Evolutionary conservation across 2,888 invertebrate species (phyloP).

Genomic region (Andrena flavipes): DNA sequence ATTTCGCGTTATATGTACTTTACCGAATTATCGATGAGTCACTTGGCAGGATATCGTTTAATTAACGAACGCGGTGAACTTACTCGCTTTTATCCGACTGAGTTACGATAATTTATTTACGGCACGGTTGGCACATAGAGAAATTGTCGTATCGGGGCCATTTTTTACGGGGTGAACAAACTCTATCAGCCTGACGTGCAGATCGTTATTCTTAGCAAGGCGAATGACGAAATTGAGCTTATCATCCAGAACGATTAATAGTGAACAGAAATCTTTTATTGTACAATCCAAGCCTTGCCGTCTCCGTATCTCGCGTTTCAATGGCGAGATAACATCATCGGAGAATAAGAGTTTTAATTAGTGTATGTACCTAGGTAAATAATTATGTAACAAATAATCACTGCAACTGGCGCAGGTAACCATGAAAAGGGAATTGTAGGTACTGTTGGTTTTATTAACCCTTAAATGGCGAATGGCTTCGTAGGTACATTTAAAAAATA

Average conservation of each 20-base stretch:
- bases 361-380: background rate
- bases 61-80: slow-evolving; percentile 26
- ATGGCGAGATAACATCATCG: too few species aligned
- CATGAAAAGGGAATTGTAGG: background rate
- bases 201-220: slow-evolving; percentile 6
- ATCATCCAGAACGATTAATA: slow-evolving; percentile 2
- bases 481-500: too few species aligned
- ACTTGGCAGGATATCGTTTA: slow-evolving; percentile 33
- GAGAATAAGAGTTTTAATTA: background rate
- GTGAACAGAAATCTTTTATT: background rate
- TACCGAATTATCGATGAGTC: slow-evolving; percentile 19
- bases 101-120: slow-evolving; percentile 29
- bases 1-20: background rate
- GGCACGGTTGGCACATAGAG: background rate
- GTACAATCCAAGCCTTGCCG: background rate
- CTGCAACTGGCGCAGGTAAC: background rate
- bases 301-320: background rate
- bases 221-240: slow-evolving; percentile 15
- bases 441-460: background rate
- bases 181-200: background rate
- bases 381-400: slow-evolving; percentile 1
- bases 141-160: slow-evolving; percentile 26
- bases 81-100: slow-evolving; percentile 8
- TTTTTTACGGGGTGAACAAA: slow-evolving; percentile 40
- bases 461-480: background rate